These are phyloP conservation scores for Triplophysa yarkandensis DNA, from an alignment of 2,797 vertebrate species.

Conservation along the genomic window DNA sequence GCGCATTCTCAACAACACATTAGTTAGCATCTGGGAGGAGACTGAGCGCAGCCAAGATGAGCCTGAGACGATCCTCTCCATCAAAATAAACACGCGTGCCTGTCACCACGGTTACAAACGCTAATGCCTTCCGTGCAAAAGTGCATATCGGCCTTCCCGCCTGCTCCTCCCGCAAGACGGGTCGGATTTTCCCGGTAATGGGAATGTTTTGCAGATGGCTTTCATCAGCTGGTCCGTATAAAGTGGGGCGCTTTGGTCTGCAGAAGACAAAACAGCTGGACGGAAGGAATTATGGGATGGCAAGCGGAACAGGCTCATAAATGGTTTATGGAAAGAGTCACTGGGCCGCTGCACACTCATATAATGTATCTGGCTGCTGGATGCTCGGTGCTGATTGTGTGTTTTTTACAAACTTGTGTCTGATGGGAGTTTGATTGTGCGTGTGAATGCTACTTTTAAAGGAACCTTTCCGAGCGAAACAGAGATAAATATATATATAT, in stretches of 20 bases:
- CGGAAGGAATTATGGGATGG: constrained; percentile 38
- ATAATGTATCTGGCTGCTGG: background rate
- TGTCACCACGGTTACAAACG: constrained; percentile 67
- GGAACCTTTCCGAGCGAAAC: background rate
- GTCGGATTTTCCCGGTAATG: constrained; percentile 32
- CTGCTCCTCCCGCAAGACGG: constrained; percentile 44
- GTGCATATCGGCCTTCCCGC: constrained; percentile 7
- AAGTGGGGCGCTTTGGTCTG: constrained; percentile 16
- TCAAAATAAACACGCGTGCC: constrained; percentile 55
- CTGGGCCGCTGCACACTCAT: background rate
- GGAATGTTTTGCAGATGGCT: constrained; percentile 20
- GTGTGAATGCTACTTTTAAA: background rate
- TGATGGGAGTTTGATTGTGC: constrained; percentile 1
- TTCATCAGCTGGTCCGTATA: constrained; percentile 24
- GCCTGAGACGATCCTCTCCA: constrained; percentile 59
- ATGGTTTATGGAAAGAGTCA: background rate
- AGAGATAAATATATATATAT: background rate
- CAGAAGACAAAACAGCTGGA: constrained; percentile 9
- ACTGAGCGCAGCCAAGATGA: constrained; percentile 26
- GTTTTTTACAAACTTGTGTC: background rate
- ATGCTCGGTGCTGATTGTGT: background rate
- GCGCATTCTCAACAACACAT: constrained; percentile 73
- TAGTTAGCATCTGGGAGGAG: constrained; percentile 60
- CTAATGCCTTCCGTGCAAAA: constrained; percentile 17
- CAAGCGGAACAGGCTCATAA: constrained; percentile 2